Base-by-base conservation (phyloP, 2,888 invertebrate species). In the Gortyna flavago region DNA sequence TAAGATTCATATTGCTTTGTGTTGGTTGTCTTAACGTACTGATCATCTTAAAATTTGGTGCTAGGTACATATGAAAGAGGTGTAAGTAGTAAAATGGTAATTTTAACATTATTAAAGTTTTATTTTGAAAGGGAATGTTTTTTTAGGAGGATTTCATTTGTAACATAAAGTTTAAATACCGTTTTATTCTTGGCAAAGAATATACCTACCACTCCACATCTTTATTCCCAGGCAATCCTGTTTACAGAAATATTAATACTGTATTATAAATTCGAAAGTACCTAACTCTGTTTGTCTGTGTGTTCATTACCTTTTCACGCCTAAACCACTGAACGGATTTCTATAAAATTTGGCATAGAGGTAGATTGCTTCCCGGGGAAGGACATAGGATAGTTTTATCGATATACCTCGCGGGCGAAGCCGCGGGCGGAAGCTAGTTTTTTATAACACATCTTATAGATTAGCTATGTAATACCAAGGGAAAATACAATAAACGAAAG, bases 1-100 rank as follows among this genome's bases (percentile, higher is more conserved):
- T 76, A 80, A 67, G 70, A 70, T 51, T 66, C 25, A 35, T 35
- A 69, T 80, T 82, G 18, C 35, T 75, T 69, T 41, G 69, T 13
- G 11, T 35, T 6, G 9, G 18, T 25, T 62, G 9, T 18, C 51
- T 62, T 44, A 54, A 72, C 21, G 80, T 65, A 65, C 54, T 38
- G 61, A 73, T 62, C 54, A 57, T 76, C 48, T 83, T 72, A n/a
- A n/a, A n/a, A 11, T 11, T 75, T 69, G 38, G 16, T 29, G 66
- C 61, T 54, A n/a, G n/a, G n/a, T n/a, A 18, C 0, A 2, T 48
- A 25, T 3, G 1, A 83, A 75, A 83, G 1, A 13, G 68, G 62
- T 38, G 25, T 73, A 85, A 80, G 75, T 75, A 0, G 5, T 9
- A 11, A 71, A 44, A 57, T 32, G 7, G 0, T 6, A n/a, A n/a